Conservation (phyloP, 1,140 invertebrate species). For the Hyposmocoma kahamanoa region DNA sequence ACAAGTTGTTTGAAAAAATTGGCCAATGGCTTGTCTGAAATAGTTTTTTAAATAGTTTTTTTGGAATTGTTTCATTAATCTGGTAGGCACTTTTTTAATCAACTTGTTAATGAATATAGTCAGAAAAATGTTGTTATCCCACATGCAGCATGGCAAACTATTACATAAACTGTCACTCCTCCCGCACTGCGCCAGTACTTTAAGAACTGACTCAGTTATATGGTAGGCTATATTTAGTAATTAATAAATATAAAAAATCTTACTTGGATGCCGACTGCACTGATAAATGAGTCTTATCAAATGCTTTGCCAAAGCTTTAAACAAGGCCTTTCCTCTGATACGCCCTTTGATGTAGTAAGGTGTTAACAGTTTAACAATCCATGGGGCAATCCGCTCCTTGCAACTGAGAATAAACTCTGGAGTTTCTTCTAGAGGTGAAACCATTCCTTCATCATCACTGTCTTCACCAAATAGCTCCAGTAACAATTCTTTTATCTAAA, state of each 20-base stretch:
- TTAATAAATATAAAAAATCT: constrained; percentile 18
- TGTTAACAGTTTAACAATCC: constrained; percentile 53
- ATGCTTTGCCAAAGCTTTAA: constrained; percentile 57
- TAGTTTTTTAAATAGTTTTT: too few species aligned
- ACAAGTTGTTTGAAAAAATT: too few species aligned
- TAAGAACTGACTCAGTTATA: too few species aligned
- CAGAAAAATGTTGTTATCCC: too few species aligned
- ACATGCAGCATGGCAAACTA: too few species aligned
- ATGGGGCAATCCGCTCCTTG: constrained; percentile 63
- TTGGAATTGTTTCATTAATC: too few species aligned
- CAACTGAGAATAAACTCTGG: constrained; percentile 58
- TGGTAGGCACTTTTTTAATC: too few species aligned
- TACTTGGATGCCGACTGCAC: constrained; percentile 65
- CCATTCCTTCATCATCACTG: constrained; percentile 59
- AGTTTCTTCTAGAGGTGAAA: constrained; percentile 61
- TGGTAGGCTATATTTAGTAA: neutral
- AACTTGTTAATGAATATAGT: too few species aligned
- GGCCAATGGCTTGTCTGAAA: too few species aligned
- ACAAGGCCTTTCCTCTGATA: constrained; percentile 54
- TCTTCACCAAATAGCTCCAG: constrained; percentile 59
- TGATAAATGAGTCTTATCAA: constrained; percentile 61
- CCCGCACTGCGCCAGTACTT: too few species aligned
- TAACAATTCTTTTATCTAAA: constrained; percentile 59
- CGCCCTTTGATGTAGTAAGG: constrained; percentile 55
- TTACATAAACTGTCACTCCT: too few species aligned